phyloP scores from a whole-genome alignment of 64 coral and sea anemone species.

The Platygyra sinensis region DNA sequence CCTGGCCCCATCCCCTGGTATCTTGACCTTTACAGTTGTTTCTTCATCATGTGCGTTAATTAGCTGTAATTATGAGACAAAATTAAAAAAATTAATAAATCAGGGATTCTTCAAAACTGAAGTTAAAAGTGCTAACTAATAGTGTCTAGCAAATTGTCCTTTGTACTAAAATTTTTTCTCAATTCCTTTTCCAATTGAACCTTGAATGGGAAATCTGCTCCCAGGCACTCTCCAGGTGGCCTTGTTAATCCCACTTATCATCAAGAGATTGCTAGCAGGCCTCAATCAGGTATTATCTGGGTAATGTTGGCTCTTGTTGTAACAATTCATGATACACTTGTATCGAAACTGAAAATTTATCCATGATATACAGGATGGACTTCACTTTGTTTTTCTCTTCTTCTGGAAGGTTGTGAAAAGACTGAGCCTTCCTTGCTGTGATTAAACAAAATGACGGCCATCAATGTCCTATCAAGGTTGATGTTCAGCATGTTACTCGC shows the following conservation, averaged over 20 bases:
- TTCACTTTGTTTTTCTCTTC: constrained; percentile 14
- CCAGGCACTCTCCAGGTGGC: too few species aligned
- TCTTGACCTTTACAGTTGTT: constrained; percentile 16
- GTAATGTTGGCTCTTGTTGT: background rate
- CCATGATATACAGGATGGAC: background rate
- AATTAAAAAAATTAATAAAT: too few species aligned
- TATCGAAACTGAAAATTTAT: background rate
- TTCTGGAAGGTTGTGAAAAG: background rate
- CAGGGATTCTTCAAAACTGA: too few species aligned
- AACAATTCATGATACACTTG: constrained; percentile 34
- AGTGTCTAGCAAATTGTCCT: too few species aligned
- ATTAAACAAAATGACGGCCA: background rate
- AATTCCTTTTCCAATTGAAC: too few species aligned
- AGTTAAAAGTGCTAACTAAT: too few species aligned
- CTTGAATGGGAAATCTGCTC: constrained; percentile 37
- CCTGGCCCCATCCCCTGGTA: constrained; percentile 18
- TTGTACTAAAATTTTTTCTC: constrained; percentile 23
- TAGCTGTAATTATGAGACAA: background rate
- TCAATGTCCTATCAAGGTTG: too few species aligned
- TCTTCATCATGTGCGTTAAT: background rate
- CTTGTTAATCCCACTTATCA: too few species aligned
- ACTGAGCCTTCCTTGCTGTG: background rate
- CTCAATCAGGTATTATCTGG: constrained; percentile 20
- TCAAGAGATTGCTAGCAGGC: too few species aligned
- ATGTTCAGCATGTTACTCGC: too few species aligned